A percentile compares a stretch with the other conserved stretches of the same genome.
These are phyloP conservation scores for Chironomus tepperi DNA, from an alignment of 1,140 invertebrate species.

Conservation along the genomic window DNA sequence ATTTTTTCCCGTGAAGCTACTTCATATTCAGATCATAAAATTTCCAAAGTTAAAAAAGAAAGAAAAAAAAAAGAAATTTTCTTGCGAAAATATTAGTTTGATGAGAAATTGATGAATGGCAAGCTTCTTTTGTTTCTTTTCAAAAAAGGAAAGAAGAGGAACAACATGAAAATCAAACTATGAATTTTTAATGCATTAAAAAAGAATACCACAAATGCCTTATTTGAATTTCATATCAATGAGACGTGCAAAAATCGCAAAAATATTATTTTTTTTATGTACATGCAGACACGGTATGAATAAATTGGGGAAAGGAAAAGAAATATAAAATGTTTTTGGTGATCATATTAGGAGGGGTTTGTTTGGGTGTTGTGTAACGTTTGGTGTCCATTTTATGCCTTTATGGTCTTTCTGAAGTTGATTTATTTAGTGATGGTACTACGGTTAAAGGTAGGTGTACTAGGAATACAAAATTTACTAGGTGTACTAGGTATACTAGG, in stretches of 20 bases:
- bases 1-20: background rate
- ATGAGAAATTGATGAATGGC: conserved; percentile 8
- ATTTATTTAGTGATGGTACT: no score
- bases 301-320: background rate
- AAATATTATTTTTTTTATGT: no score
- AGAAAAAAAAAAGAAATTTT: background rate
- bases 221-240: conserved; percentile 1
- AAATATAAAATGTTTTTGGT: background rate
- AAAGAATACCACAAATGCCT: background rate
- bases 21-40: background rate
- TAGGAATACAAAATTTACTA: no score
- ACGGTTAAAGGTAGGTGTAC: no score
- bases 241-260: background rate
- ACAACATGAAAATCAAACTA: background rate
- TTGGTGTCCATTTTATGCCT: no score
- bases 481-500: no score
- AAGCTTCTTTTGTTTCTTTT: background rate
- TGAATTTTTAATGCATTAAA: background rate
- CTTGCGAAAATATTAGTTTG: background rate
- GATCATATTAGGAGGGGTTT: no score
- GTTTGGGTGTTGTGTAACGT: no score
- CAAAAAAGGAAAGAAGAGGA: background rate
- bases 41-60: background rate
- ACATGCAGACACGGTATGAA: no score
- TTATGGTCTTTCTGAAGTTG: no score